phyloP scores from a whole-genome alignment of 2,797 vertebrate species.

The Sarcophilus harrisii region DNA sequence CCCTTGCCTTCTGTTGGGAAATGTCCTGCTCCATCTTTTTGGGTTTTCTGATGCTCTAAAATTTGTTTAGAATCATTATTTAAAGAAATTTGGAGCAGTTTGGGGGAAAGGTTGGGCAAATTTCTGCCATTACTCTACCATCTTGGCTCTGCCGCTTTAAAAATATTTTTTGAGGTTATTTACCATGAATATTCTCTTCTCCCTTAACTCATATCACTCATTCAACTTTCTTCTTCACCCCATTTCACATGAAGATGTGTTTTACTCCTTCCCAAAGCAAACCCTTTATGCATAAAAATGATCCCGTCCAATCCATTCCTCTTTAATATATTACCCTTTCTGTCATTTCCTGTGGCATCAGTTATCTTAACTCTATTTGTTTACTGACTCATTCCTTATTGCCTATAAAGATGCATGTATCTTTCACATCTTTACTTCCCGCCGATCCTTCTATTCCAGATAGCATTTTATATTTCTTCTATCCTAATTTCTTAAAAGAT shows the following conservation, averaged over 20 bases:
- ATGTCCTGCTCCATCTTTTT: too few relatives aligned
- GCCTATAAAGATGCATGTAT: too few relatives aligned
- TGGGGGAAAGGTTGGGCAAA: too few relatives aligned
- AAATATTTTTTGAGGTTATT: too few relatives aligned
- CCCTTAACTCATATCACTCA: too few relatives aligned
- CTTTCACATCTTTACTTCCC: neutral
- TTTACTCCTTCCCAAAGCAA: neutral
- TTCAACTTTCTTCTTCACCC: neutral
- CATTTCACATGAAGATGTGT: neutral
- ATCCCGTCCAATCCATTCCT: neutral
- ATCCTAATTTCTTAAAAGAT: neutral
- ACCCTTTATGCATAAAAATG: neutral
- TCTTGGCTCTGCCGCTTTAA: too few relatives aligned
- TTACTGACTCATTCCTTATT: neutral
- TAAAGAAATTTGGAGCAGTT: too few relatives aligned
- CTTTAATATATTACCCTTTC: neutral
- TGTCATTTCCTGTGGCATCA: neutral
- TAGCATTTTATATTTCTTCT: neutral
- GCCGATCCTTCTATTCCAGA: neutral
- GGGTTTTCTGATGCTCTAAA: too few relatives aligned
- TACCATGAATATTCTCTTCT: too few relatives aligned
- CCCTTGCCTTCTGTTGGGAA: too few relatives aligned
- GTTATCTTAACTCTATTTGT: neutral
- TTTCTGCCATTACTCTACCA: too few relatives aligned
- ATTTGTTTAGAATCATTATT: too few relatives aligned